phyloP scores from a whole-genome alignment of 2,888 invertebrate genomes.

The Leptura quadrifasciata region DNA sequence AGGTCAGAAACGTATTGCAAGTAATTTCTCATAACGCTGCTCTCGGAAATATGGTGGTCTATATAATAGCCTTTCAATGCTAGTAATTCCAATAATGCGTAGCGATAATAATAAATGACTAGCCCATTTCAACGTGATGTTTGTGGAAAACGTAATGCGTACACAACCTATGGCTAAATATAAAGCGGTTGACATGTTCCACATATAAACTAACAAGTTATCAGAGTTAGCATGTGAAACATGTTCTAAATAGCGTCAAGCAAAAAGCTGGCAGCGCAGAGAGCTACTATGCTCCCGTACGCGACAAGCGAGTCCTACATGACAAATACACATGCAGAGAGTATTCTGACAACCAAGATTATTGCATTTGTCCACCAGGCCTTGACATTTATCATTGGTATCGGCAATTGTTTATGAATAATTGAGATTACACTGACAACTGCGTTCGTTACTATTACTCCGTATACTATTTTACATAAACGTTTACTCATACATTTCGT shows the following conservation, averaged over 20 bases:
- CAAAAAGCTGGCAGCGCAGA: conserved; percentile 54
- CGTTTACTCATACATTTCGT: conserved; percentile 53
- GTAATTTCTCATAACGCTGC: not conserved
- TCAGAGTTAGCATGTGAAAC: conserved; percentile 61
- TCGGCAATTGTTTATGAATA: conserved; percentile 66
- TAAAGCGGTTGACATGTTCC: conserved; percentile 62
- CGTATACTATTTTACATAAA: conserved; percentile 47
- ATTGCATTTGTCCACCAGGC: conserved; percentile 64
- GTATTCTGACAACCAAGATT: conserved; percentile 62
- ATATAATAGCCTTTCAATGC: conserved; percentile 10
- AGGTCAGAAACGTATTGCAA: not conserved
- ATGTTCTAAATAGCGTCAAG: conserved; percentile 61
- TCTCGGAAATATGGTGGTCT: not conserved
- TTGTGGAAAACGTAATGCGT: conserved; percentile 18
- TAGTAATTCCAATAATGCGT: conserved; percentile 6
- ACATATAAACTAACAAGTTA: conserved; percentile 61
- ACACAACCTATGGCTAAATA: conserved; percentile 59
- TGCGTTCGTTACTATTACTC: conserved; percentile 27
- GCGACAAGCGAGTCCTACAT: conserved; percentile 56
- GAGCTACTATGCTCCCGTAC: conserved; percentile 33
- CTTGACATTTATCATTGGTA: conserved; percentile 67
- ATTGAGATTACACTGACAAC: conserved; percentile 62
- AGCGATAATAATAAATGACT: conserved; percentile 9
- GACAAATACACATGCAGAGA: conserved; percentile 60
- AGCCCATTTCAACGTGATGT: conserved; percentile 5